phyloP scores from a whole-genome alignment of 2,113 vertebrate species.

The Terrapene triunguis region DNA sequence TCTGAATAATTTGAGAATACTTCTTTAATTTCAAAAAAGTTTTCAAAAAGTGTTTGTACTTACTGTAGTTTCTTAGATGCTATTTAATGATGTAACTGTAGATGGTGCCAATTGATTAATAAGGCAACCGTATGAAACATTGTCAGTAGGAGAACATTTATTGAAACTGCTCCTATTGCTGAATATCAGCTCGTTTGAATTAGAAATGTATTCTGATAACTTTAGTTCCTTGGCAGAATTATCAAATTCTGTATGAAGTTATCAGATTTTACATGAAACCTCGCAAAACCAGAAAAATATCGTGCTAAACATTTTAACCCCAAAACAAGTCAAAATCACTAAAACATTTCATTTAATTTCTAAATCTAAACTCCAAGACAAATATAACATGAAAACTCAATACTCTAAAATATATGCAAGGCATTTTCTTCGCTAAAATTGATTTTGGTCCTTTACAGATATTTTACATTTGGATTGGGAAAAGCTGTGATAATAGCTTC shows the following conservation, averaged over 20 bases:
- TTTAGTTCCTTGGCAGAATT: neutral
- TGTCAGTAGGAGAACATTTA: neutral
- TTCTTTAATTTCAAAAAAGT: neutral
- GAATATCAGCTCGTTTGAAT: neutral
- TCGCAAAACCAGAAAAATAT: neutral
- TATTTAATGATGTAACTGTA: neutral
- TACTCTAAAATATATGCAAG: neutral
- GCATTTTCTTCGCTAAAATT: conserved; percentile 6
- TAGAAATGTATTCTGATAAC: neutral
- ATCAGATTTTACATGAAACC: neutral
- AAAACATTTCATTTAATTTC: neutral
- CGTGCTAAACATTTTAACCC: neutral
- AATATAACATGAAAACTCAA: neutral
- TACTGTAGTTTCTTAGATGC: accelerated
- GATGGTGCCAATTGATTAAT: neutral
- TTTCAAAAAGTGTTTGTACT: neutral
- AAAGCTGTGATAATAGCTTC: conserved; percentile 89
- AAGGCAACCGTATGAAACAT: neutral
- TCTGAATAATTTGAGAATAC: neutral
- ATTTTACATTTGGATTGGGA: conserved; percentile 96
- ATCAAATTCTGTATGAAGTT: neutral
- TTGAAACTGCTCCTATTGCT: neutral
- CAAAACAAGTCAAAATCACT: neutral
- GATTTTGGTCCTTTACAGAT: conserved; percentile 77
- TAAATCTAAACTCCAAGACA: neutral